These are phyloP conservation scores for Rhodophaea formosa DNA, from an alignment of 2,888 invertebrate species.

Conservation along the genomic window DNA sequence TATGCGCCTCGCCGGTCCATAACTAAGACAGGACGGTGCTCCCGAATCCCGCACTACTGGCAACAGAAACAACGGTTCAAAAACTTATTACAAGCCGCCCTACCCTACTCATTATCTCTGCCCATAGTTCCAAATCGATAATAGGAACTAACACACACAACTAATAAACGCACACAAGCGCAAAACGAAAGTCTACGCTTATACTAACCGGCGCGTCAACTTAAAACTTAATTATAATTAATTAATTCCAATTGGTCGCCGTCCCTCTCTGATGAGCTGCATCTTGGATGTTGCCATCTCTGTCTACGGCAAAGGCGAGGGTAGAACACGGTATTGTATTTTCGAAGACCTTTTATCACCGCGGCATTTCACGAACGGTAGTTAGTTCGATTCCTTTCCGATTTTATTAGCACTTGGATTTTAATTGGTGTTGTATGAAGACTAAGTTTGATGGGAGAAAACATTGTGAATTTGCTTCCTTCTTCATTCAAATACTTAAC, in stretches of 20 bases:
- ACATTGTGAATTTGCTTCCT: not conserved
- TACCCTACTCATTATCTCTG: conserved; percentile 77
- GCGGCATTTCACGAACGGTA: conserved; percentile 71
- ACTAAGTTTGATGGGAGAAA: conserved; percentile 24
- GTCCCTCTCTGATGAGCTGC: conserved; percentile 59
- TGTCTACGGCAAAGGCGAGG: conserved; percentile 58
- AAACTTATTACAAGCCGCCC: conserved; percentile 73
- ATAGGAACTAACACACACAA: conserved; percentile 63
- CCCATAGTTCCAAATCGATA: conserved; percentile 77
- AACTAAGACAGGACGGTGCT: conserved; percentile 7
- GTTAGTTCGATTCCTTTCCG: conserved; percentile 73
- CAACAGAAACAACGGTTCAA: conserved; percentile 46
- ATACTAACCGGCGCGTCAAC: conserved; percentile 83
- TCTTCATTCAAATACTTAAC: no score
- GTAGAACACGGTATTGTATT: conserved; percentile 75
- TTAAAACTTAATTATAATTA: conserved; percentile 93
- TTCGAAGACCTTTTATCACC: conserved; percentile 79
- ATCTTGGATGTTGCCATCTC: conserved; percentile 74
- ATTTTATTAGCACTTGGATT: conserved; percentile 75
- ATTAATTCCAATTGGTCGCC: conserved; percentile 86
- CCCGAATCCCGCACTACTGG: conserved; percentile 8
- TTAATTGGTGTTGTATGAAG: conserved; percentile 72
- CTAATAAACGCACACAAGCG: conserved; percentile 54
- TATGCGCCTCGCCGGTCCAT: conserved; percentile 20
- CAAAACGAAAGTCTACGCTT: conserved; percentile 70